Evolutionary conservation across 2,888 invertebrate species (phyloP).

Genomic region (Teinopalpus imperialis): DNA sequence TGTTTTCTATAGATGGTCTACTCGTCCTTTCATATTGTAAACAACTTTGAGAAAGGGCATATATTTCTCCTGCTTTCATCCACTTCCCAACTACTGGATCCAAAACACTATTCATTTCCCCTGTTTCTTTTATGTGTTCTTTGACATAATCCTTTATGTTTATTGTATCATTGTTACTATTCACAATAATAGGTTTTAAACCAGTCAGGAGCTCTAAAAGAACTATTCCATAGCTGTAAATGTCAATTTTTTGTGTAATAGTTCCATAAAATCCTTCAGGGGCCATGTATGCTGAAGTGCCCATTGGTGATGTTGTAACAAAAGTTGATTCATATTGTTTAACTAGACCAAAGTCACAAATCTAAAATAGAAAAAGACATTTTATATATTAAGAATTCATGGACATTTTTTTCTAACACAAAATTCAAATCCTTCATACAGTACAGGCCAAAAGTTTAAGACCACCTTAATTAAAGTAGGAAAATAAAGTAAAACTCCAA

Average conservation of each 20-base stretch:
- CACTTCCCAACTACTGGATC: slow-evolving; percentile 81
- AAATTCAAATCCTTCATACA: too few relatives aligned
- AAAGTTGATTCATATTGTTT: slow-evolving; percentile 76
- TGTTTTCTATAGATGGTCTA: slow-evolving; percentile 82
- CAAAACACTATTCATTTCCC: slow-evolving; percentile 74
- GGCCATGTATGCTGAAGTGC: slow-evolving; percentile 89
- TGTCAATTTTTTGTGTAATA: slow-evolving; percentile 88
- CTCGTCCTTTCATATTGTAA: slow-evolving; percentile 75
- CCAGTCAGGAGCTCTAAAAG: slow-evolving; percentile 88
- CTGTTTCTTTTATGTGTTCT: slow-evolving; percentile 66
- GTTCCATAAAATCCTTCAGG: slow-evolving; percentile 87
- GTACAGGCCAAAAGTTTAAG: too few relatives aligned
- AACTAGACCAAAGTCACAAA: slow-evolving; percentile 90
- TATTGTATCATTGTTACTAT: slow-evolving; percentile 67
- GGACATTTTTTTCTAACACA: too few relatives aligned
- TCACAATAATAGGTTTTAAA: slow-evolving; percentile 82
- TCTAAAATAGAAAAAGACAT: slow-evolving; percentile 69
- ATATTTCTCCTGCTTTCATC: slow-evolving; percentile 76
- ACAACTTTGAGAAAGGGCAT: slow-evolving; percentile 79
- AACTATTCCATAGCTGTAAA: slow-evolving; percentile 90
- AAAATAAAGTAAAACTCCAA: too few relatives aligned
- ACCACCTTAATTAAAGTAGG: too few relatives aligned
- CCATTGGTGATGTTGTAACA: slow-evolving; percentile 78
- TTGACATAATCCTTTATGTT: slow-evolving; percentile 74
- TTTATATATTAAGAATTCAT: too few relatives aligned